Evolutionary conservation across 2,113 vertebrate species (phyloP).

Genomic region (Malurus elegans): DNA sequence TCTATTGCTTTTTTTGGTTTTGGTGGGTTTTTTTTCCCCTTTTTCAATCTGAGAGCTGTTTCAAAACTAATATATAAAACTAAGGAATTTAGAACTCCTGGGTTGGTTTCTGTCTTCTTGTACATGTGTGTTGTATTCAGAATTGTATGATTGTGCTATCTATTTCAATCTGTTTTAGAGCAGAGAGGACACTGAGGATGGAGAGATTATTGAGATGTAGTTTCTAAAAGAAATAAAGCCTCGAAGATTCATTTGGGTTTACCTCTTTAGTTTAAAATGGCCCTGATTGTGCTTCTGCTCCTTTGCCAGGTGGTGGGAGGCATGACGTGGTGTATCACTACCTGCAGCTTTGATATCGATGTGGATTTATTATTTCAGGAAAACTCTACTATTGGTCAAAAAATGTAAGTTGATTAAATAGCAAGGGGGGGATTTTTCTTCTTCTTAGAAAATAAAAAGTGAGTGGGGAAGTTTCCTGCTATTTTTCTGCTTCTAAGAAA

Average conservation of each 20-base stretch:
- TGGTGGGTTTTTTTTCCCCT: background rate
- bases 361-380: constrained; percentile 98
- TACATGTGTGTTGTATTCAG: background rate
- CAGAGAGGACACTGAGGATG: background rate
- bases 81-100: background rate
- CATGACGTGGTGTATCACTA: constrained; percentile 99
- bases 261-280: background rate
- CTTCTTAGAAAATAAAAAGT: background rate
- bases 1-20: background rate
- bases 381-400: constrained; percentile 98
- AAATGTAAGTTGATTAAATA: constrained; percentile 84
- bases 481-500: background rate
- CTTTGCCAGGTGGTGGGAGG: constrained; percentile 91
- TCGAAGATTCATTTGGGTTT: background rate
- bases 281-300: background rate
- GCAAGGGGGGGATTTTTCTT: background rate
- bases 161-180: background rate
- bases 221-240: background rate
- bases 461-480: accelerated
- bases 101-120: background rate
- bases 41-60: background rate
- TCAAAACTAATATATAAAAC: background rate
- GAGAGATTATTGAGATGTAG: background rate
- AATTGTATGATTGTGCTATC: background rate
- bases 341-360: constrained; percentile 93